A percentile compares a stretch with the other conserved stretches of the same genome.
Conservation (phyloP, 2,888 invertebrate genomes). For the Cosmia pyralina region DNA sequence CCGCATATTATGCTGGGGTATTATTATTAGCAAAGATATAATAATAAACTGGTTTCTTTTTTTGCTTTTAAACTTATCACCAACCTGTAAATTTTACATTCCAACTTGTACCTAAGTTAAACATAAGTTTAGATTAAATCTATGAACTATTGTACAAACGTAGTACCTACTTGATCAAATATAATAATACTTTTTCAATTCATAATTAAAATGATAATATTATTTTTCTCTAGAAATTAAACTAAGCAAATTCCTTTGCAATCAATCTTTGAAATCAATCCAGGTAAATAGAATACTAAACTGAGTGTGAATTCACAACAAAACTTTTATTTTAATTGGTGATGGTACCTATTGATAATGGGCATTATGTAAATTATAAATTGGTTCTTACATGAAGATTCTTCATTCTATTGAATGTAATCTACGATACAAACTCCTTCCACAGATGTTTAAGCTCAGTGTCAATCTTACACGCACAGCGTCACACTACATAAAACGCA, state of each 20-base stretch:
- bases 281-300: background rate
- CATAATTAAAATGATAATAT: background rate
- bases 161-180: background rate
- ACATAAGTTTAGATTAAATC: background rate
- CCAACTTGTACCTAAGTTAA: background rate
- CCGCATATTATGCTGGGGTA: background rate
- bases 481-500: conserved; percentile 74
- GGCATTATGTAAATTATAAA: conserved; percentile 20
- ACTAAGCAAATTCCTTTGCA: background rate
- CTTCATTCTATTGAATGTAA: background rate
- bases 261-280: too few relatives aligned
- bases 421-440: conserved; percentile 20
- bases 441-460: conserved; percentile 84
- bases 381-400: too few relatives aligned
- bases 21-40: background rate
- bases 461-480: conserved; percentile 70
- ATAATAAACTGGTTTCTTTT: background rate
- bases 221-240: background rate
- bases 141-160: background rate
- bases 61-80: background rate
- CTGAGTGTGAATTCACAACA: background rate
- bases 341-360: conserved; percentile 26
- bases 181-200: background rate
- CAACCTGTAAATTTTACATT: background rate
- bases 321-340: background rate